These are phyloP conservation scores for Cyaniris semiargus DNA, from an alignment of 2,888 invertebrate genomes.

Conservation along the genomic window DNA sequence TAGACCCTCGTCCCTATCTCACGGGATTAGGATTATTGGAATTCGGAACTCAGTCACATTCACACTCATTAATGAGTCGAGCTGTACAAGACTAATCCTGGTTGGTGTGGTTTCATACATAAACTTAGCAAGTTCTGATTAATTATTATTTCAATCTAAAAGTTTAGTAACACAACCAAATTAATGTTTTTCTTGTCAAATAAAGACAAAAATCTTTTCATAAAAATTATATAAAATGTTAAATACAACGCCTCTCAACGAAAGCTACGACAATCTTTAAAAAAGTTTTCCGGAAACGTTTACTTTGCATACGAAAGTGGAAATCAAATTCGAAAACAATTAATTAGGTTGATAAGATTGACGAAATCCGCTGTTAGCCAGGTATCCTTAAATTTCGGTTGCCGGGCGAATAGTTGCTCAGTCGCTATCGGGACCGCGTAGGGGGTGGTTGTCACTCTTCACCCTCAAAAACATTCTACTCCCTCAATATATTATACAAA, in stretches of 20 bases:
- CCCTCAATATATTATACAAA: neutral
- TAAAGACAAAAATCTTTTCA: too few species aligned
- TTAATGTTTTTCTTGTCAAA: too few species aligned
- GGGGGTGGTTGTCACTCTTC: slow-evolving; percentile 42
- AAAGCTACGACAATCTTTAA: neutral
- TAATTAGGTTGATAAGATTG: slow-evolving; percentile 27
- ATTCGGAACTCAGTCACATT: slow-evolving; percentile 14
- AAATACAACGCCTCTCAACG: neutral
- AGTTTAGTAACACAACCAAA: neutral
- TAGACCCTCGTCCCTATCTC: neutral
- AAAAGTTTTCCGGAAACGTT: neutral
- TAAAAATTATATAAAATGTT: too few species aligned
- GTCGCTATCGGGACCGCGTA: slow-evolving; percentile 46
- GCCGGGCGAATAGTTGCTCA: slow-evolving; percentile 44
- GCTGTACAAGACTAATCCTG: neutral
- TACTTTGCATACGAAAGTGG: neutral
- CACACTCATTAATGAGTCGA: slow-evolving; percentile 1
- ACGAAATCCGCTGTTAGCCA: slow-evolving; percentile 39
- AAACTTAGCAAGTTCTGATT: too few species aligned
- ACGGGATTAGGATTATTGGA: neutral
- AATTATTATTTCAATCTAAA: neutral
- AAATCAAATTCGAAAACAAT: slow-evolving; percentile 29
- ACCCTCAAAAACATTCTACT: slow-evolving; percentile 14
- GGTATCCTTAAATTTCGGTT: slow-evolving; percentile 49
- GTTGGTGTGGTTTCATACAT: neutral